phyloP scores from a whole-genome alignment of 2,888 invertebrate species.

The Pristionchus japonicus region DNA sequence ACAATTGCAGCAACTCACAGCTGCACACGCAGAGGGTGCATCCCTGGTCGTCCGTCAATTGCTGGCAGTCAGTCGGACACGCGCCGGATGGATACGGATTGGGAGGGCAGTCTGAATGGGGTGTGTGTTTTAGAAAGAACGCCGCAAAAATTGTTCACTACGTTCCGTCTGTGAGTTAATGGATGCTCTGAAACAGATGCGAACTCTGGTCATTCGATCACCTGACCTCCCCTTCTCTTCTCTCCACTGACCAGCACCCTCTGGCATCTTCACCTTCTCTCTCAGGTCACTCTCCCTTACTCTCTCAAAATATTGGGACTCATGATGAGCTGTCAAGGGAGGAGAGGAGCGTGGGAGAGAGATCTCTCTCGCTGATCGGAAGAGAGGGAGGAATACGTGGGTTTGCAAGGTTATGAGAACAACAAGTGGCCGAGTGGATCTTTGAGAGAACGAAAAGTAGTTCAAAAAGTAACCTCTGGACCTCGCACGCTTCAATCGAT shows the following conservation, averaged over 20 bases:
- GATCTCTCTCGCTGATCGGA: background rate
- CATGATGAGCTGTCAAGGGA: background rate
- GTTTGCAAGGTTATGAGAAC: background rate
- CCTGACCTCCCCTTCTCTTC: slow-evolving; percentile 6
- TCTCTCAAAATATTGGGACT: background rate
- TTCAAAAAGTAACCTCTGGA: no score
- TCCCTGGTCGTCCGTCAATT: slow-evolving; percentile 66
- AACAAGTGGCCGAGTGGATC: background rate
- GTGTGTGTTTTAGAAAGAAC: background rate
- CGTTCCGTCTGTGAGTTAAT: background rate
- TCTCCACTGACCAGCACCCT: slow-evolving; percentile 8
- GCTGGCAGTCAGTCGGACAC: slow-evolving; percentile 68
- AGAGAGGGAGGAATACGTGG: background rate
- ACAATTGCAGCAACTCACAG: slow-evolving; percentile 50
- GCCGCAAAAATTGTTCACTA: no score
- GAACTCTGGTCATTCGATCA: slow-evolving; percentile 45
- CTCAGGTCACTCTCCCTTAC: slow-evolving; percentile 28
- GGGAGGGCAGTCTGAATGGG: slow-evolving; percentile 65
- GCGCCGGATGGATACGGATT: slow-evolving; percentile 64
- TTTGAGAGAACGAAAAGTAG: background rate
- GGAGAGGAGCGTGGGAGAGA: slow-evolving; percentile 32
- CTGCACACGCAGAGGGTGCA: slow-evolving; percentile 72
- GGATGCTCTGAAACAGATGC: background rate
- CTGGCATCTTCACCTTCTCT: background rate
- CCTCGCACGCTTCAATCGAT: no score